Evolutionary conservation across 2,888 invertebrate species (phyloP), one percentile per base, ranked within the genome.

Genomic region (Drosophila anceps): DNA sequence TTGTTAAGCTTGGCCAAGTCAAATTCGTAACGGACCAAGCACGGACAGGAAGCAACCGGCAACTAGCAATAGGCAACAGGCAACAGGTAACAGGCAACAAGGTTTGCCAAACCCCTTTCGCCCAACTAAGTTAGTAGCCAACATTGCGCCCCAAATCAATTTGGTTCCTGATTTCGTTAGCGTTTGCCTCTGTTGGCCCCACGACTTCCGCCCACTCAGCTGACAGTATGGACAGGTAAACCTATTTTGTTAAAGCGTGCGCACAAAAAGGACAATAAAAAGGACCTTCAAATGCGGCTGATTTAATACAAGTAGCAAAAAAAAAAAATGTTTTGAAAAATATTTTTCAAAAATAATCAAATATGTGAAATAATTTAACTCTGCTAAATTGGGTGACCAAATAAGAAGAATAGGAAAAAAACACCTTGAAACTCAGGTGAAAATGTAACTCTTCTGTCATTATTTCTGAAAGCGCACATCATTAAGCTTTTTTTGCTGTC

Each of bases 101-200:
- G 63, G 64, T 59, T 70, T 50, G 41, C 15, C 53, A 57, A 87
- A 84, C 66, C 68, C 66, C 66, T 43, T 77, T 81, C 55, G 37
- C 66, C n/a, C n/a, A 27, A 39, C 24, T 53, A 63, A 64, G 58
- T 27, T 29, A 43, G 54, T 58, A 31, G 33, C 37, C 55, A 55
- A 13, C 57, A 58, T 43, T 27, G 27, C 37, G 12, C 29, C 2
- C 53, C 65, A 29, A 60, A 69, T 54, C 39, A 50, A 24, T 53
- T 53, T 44, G 43, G 54, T 50, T 75, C 76, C 76, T 90, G 87
- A 88, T 86, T 90, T 81, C 62, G 84, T 90, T 90, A 87, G 78
- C 43, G 43, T 75, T 78, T 61, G 33, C 27, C 29, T 43, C 33
- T 33, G 35, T 37, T 68, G 54, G 41, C n/a, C 66, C 31, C 57